phyloP scores from a whole-genome alignment of 1,140 invertebrate genomes.

The Teleopsis dalmanni region DNA sequence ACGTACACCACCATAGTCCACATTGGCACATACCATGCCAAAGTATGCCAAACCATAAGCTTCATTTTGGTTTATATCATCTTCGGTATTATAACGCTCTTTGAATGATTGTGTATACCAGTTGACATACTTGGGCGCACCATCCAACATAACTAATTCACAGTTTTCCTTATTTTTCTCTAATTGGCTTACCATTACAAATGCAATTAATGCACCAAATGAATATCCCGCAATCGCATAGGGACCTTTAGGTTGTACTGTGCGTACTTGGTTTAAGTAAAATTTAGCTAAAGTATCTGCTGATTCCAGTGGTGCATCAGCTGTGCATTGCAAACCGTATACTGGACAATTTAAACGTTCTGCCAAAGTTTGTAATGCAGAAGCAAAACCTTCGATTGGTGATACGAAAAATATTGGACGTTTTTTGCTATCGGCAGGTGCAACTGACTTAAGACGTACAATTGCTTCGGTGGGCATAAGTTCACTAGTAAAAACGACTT shows the following conservation, averaged over 20 bases:
- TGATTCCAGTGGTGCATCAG: conserved; percentile 61
- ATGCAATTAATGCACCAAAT: conserved; percentile 83
- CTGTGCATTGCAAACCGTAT: conserved; percentile 84
- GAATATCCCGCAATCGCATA: conserved; percentile 89
- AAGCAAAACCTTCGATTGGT: conserved; percentile 84
- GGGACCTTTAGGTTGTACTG: conserved; percentile 71
- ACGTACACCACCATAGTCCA: conserved; percentile 53
- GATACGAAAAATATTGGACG: conserved; percentile 69
- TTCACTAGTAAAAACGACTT: conserved; percentile 49
- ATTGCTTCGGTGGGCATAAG: conserved; percentile 60
- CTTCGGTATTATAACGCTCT: conserved; percentile 46
- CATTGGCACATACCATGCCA: conserved; percentile 66
- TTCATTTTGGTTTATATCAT: conserved; percentile 49
- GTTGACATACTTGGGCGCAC: conserved; percentile 82
- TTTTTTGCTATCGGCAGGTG: conserved; percentile 38
- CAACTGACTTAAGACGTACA: conserved; percentile 51
- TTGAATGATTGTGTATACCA: conserved; percentile 64
- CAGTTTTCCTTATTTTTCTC: conserved; percentile 59
- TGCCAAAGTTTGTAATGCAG: conserved; percentile 61
- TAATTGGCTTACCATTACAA: conserved; percentile 84
- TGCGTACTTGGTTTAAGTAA: conserved; percentile 72
- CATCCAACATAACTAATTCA: conserved; percentile 78
- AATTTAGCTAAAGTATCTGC: conserved; percentile 68
- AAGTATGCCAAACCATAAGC: conserved; percentile 74
- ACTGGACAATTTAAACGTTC: conserved; percentile 65